These are phyloP conservation scores for Phoenicopterus ruber DNA, from an alignment of 2,113 vertebrate species.

Conservation along the genomic window DNA sequence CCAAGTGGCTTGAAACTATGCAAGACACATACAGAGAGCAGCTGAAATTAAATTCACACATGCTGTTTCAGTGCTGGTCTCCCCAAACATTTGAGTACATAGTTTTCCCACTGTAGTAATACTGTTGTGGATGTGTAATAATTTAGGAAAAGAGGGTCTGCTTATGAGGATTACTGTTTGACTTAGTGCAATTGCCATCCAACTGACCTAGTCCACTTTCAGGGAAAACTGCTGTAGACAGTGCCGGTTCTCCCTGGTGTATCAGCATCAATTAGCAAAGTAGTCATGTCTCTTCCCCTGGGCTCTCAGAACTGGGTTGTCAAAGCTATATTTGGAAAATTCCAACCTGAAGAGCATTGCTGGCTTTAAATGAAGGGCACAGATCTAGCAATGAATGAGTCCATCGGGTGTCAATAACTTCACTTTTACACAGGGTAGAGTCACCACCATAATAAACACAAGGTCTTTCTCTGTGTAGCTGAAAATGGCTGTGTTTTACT, in stretches of 20 bases:
- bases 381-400: not conserved
- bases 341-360: not conserved
- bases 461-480: not conserved
- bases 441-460: not conserved
- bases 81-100: not conserved
- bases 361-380: slow-evolving; percentile 44
- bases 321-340: slow-evolving; percentile 47
- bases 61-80: not conserved
- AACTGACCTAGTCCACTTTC: slow-evolving; percentile 37
- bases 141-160: not conserved
- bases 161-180: not conserved
- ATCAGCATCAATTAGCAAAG: slow-evolving; percentile 45
- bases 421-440: not conserved
- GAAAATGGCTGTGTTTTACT: not conserved
- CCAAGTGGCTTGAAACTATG: not conserved
- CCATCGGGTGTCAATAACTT: not conserved
- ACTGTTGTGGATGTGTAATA: not conserved
- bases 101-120: not conserved
- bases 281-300: slow-evolving; percentile 28
- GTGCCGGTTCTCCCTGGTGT: not conserved
- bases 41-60: not conserved
- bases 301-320: slow-evolving; percentile 41
- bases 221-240: not conserved
- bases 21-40: not conserved
- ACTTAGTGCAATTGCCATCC: not conserved